phyloP scores from a whole-genome alignment of 2,888 invertebrate genomes.

The Ophraella communa region DNA sequence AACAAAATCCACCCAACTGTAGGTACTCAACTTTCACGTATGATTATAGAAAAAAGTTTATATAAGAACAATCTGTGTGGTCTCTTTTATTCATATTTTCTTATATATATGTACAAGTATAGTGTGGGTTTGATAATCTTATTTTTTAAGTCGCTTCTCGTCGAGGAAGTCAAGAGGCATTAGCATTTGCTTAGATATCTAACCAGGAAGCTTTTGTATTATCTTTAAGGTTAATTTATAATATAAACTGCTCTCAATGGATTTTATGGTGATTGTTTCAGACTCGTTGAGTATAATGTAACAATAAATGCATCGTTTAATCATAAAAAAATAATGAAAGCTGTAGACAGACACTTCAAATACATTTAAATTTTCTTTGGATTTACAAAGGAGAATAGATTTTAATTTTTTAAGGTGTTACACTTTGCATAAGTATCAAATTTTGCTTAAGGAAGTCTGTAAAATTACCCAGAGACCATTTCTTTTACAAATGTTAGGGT shows the following conservation, averaged over 20 bases:
- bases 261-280: not conserved
- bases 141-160: slow-evolving; percentile 29
- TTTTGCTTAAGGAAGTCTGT: no score
- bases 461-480: no score
- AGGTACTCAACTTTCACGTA: not conserved
- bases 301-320: not conserved
- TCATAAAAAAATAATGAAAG: no score
- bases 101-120: not conserved
- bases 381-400: no score
- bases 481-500: no score
- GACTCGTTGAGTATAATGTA: not conserved
- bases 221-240: slow-evolving; percentile 7
- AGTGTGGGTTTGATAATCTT: slow-evolving; percentile 39
- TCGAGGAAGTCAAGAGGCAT: slow-evolving; percentile 24
- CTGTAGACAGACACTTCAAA: no score
- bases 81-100: slow-evolving; percentile 34
- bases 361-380: no score
- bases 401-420: no score
- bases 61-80: slow-evolving; percentile 38
- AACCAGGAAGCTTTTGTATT: slow-evolving; percentile 2
- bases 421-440: no score
- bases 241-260: slow-evolving; percentile 2
- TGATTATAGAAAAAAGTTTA: not conserved
- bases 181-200: slow-evolving; percentile 27
- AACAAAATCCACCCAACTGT: not conserved